These are phyloP conservation scores for Plumapathes pennacea DNA, from an alignment of 92 coral and sea anemone species.

Conservation along the genomic window DNA sequence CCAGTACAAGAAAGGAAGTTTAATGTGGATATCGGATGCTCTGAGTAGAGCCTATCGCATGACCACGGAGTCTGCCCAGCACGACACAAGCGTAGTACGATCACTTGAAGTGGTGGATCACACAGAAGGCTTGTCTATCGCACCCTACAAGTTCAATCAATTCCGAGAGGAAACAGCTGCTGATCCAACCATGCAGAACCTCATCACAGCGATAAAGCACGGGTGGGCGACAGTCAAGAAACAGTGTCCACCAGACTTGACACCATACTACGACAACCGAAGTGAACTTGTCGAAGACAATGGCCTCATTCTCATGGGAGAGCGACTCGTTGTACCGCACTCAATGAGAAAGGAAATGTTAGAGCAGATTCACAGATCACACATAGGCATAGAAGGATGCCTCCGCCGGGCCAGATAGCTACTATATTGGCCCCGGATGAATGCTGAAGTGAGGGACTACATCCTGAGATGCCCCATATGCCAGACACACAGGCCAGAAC, in stretches of 20 bases:
- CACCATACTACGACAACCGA: conserved; percentile 30
- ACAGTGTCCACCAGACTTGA: conserved; percentile 4
- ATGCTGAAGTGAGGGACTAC: conserved; percentile 39
- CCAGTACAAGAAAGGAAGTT: conserved; percentile 35
- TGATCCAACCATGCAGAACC: conserved; percentile 27
- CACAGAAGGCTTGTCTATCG: neutral
- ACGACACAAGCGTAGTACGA: conserved; percentile 23
- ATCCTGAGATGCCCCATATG: conserved; percentile 26
- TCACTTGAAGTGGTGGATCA: conserved; percentile 6
- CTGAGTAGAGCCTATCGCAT: conserved; percentile 29
- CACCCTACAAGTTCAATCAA: conserved; percentile 12
- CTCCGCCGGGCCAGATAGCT: conserved; percentile 40
- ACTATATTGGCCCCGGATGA: conserved; percentile 45
- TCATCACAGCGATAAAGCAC: conserved; percentile 13
- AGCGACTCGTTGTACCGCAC: conserved; percentile 17
- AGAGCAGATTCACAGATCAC: conserved; percentile 21
- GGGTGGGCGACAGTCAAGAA: conserved; percentile 16
- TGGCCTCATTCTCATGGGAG: conserved; percentile 14
- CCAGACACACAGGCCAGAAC: conserved; percentile 28
- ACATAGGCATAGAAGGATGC: conserved; percentile 34
- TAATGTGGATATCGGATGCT: conserved; percentile 36
- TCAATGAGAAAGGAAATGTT: conserved; percentile 19
- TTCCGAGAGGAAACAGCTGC: conserved; percentile 14
- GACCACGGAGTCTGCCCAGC: conserved; percentile 30
- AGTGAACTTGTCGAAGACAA: conserved; percentile 33